Evolutionary conservation across 2,888 invertebrate species (phyloP), one percentile per base, ranked within the genome.

Genomic region (Lasioglossum villosulum): DNA sequence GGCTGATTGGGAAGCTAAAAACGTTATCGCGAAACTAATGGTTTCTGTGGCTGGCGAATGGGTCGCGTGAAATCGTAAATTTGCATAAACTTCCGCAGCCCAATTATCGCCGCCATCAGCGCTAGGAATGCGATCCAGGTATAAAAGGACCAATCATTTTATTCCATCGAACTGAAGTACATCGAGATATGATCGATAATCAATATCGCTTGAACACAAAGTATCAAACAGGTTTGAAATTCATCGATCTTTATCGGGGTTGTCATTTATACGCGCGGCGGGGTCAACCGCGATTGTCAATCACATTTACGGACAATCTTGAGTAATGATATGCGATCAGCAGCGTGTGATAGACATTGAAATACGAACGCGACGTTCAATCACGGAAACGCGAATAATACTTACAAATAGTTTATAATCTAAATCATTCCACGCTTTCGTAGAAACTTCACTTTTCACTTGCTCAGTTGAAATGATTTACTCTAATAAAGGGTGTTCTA

Each of bases 171-270:
- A 63, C 42, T 27, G 48, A 45, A n/a, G 70, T 16, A 27, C 10
- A 71, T 27, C 39, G 12, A 8, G 48, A 19, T 16, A 3, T 39
- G 79, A 75, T 75, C 59, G 30, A 27, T n/a, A 75, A 68, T 48
- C 70, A 37, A 48, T 71, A 71, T 37, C 23, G 34, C 10, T 23
- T 37, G 27, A 39, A 14, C 59, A 59, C 56, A 76, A 74, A 74
- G 37, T 74, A 71, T 39, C 45, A 48, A 82, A 79, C 82, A 48
- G 75, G 79, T 79, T 82, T 82, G 56, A 19, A 74, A 79, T 79
- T 70, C 73, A 79, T 78, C 78, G 42, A 74, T 82, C 82, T 79
- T 74, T 79, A 74, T 74, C 79, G 66, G 63, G 52, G 14, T 37
- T 79, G 74, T 74, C 79, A 39, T 74, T 79, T 30, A 34, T 79